A percentile compares a stretch with the other conserved stretches of the same genome.
phyloP scores from a whole-genome alignment of 1,140 invertebrate genomes.

The Varroa destructor region DNA sequence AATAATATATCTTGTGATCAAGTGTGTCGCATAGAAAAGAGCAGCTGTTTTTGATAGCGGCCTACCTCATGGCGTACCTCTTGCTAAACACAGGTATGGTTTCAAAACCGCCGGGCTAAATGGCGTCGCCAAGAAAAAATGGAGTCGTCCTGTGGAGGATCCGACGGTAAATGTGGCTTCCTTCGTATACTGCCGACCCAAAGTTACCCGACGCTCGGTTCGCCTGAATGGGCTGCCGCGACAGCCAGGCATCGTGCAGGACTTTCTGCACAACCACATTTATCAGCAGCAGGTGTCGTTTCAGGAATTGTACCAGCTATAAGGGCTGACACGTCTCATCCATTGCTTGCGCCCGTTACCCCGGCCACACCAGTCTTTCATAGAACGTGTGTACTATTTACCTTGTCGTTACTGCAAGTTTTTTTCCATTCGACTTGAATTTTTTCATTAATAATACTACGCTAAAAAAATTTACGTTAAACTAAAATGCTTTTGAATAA shows the following conservation, averaged over 20 bases:
- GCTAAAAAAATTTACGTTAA: too few species aligned
- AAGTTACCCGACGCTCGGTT: conserved; percentile 14
- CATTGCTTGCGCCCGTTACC: conserved; percentile 5
- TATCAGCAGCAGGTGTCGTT: background rate
- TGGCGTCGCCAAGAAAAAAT: conserved; percentile 34
- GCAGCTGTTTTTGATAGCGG: too few species aligned
- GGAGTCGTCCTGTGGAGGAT: background rate
- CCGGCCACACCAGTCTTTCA: conserved; percentile 11
- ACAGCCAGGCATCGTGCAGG: too few species aligned
- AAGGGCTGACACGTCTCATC: conserved; percentile 1
- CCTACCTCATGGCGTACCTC: too few species aligned
- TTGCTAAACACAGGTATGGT: conserved; percentile 32
- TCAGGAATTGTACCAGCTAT: background rate
- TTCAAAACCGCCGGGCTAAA: conserved; percentile 34
- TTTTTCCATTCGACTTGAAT: too few species aligned
- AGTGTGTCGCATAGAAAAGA: too few species aligned
- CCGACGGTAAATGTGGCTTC: background rate
- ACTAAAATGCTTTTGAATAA: too few species aligned
- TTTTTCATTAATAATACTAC: too few species aligned
- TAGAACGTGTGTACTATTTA: background rate
- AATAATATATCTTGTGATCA: too few species aligned
- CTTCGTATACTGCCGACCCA: conserved; percentile 1
- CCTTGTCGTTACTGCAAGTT: too few species aligned
- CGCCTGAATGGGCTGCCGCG: background rate
- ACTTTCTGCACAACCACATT: too few species aligned